phyloP scores from a whole-genome alignment of 53 echinoderm and acorn worm species.

The Zoroaster sp. region DNA sequence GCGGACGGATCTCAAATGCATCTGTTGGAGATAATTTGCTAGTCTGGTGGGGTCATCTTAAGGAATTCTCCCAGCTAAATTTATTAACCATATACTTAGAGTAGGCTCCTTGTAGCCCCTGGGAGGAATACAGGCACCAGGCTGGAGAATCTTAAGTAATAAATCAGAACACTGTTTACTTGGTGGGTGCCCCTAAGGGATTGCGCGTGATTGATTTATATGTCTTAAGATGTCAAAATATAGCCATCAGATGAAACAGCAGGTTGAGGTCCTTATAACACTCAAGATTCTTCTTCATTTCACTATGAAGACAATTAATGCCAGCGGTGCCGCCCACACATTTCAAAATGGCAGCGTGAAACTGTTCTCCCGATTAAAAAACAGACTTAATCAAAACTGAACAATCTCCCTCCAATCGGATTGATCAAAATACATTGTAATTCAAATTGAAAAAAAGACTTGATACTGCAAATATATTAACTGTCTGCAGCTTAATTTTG shows the following conservation, averaged over 20 bases:
- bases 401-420: too few species aligned
- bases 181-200: not conserved
- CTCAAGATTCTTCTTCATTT: not conserved
- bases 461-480: too few species aligned
- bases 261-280: too few species aligned
- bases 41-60: not conserved
- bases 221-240: not conserved
- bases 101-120: not conserved
- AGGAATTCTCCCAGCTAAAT: not conserved
- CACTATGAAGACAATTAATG: not conserved
- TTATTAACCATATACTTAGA: not conserved
- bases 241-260: not conserved
- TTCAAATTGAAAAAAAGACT: too few species aligned
- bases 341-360: not conserved
- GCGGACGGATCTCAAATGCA: not conserved
- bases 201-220: not conserved
- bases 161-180: not conserved
- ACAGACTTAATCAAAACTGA: too few species aligned
- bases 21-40: constrained; percentile 3
- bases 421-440: too few species aligned
- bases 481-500: too few species aligned
- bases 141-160: not conserved
- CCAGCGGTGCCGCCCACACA: not conserved
- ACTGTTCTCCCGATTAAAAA: too few species aligned
- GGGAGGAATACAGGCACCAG: not conserved